Conservation (phyloP, 2,888 invertebrate species). For the Liodrosophila aerea region DNA sequence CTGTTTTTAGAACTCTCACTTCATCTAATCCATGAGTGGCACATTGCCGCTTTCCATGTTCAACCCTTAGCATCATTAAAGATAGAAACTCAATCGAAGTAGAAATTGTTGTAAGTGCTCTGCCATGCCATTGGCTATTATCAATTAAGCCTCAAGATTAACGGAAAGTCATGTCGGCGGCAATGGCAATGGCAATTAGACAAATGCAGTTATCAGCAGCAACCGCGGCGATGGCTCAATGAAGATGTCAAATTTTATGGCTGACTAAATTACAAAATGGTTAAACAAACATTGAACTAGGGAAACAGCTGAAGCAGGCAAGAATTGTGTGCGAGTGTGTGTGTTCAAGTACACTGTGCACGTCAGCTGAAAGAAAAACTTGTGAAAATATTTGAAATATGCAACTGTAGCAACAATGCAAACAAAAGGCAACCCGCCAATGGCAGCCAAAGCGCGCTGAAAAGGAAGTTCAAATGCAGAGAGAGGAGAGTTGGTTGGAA, state of each 20-base stretch:
- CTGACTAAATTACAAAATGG: slow-evolving; percentile 33
- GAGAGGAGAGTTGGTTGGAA: slow-evolving; percentile 11
- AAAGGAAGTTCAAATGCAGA: slow-evolving; percentile 54
- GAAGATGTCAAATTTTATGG: slow-evolving; percentile 41
- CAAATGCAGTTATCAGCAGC: slow-evolving; percentile 36
- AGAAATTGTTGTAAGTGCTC: slow-evolving; percentile 12
- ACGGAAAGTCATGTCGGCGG: slow-evolving; percentile 55
- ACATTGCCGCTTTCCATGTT: too few relatives aligned
- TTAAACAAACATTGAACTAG: slow-evolving; percentile 28
- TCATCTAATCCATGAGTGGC: too few relatives aligned
- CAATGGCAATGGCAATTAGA: slow-evolving; percentile 29
- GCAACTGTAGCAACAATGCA: slow-evolving; percentile 50
- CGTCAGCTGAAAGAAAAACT: slow-evolving; percentile 27
- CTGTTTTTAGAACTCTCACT: too few relatives aligned
- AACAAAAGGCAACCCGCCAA: slow-evolving; percentile 32
- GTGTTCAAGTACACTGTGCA: slow-evolving; percentile 5
- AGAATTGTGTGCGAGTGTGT: background rate
- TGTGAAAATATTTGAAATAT: slow-evolving; percentile 56
- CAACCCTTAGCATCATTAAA: background rate
- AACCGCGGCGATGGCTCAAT: slow-evolving; percentile 27
- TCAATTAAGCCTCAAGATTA: slow-evolving; percentile 45
- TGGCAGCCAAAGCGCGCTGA: slow-evolving; percentile 28
- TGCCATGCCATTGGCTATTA: slow-evolving; percentile 5
- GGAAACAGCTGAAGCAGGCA: background rate
- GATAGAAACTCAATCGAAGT: background rate